These are phyloP conservation scores for Amphibalanus amphitrite DNA, from an alignment of 1,140 invertebrate species.

Conservation along the genomic window DNA sequence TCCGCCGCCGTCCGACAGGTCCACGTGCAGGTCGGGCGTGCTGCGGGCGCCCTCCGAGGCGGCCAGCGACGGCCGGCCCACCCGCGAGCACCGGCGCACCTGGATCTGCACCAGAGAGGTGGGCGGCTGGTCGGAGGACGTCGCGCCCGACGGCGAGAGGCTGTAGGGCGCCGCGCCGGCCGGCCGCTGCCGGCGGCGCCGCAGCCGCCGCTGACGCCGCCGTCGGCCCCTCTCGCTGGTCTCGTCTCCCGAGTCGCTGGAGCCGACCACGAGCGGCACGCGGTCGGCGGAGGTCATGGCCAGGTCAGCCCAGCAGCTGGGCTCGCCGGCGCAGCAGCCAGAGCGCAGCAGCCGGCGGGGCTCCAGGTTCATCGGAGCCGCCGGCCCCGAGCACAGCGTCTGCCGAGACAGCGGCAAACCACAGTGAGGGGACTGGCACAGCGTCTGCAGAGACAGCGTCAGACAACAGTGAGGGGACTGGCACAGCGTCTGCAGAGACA, in stretches of 20 bases:
- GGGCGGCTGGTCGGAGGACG: too few species aligned
- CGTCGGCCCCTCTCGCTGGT: too few species aligned
- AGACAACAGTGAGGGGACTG: too few species aligned
- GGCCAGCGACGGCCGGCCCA: not conserved
- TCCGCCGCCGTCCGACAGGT: not conserved
- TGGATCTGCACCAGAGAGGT: not conserved
- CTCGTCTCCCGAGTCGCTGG: not conserved
- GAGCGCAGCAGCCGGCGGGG: not conserved
- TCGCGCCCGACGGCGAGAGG: not conserved
- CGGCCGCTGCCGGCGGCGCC: too few species aligned
- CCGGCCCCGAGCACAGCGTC: not conserved
- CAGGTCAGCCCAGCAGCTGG: not conserved
- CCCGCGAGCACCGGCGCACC: not conserved
- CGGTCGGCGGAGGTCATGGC: not conserved
- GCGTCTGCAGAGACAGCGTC: too few species aligned
- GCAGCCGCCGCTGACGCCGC: not conserved
- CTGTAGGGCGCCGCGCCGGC: not conserved
- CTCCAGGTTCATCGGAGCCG: not conserved
- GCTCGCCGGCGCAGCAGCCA: too few species aligned
- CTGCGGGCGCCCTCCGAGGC: not conserved
- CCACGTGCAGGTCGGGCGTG: not conserved
- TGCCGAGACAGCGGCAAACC: not conserved
- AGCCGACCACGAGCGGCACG: not conserved
- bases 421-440: too few species aligned
- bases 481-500: too few species aligned